Percentiles rank a stretch among this genome's conserved stretches.
phyloP scores from a whole-genome alignment of 2,113 vertebrate species.

The Odobenus rosmarus region DNA sequence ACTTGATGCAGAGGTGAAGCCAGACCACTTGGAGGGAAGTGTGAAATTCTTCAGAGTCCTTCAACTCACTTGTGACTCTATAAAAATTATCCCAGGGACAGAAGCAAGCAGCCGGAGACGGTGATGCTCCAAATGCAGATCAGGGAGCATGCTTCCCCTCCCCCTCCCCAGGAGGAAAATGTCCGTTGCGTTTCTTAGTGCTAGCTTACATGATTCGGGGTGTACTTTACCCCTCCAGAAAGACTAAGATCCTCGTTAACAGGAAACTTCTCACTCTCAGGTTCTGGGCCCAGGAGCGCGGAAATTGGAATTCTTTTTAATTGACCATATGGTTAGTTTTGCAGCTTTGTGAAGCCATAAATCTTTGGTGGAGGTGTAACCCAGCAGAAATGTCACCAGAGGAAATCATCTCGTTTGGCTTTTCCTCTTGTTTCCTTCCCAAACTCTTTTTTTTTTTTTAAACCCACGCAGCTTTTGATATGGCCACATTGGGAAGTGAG shows the following conservation, averaged over 20 bases:
- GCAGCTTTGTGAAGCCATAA: conserved; percentile 76
- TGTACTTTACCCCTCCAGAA: background rate
- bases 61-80: conserved; percentile 60
- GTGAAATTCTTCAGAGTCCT: conserved; percentile 71
- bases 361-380: conserved; percentile 75
- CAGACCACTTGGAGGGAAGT: conserved; percentile 67
- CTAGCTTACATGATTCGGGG: background rate
- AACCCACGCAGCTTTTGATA: background rate
- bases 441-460: background rate
- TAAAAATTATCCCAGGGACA: conserved; percentile 60
- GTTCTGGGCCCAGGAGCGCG: conserved; percentile 20
- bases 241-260: conserved; percentile 63
- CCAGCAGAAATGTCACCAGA: conserved; percentile 75
- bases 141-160: background rate
- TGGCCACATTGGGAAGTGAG: background rate
- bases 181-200: background rate
- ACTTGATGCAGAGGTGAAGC: conserved; percentile 62
- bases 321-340: conserved; percentile 84
- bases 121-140: background rate
- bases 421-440: conserved; percentile 17
- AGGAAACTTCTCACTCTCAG: conserved; percentile 72
- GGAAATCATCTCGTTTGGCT: conserved; percentile 62
- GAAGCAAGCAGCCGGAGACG: background rate
- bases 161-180: conserved; percentile 11
- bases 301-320: conserved; percentile 81